These are phyloP conservation scores for Diachasma alloeum DNA, from an alignment of 1,140 invertebrate genomes.

Conservation along the genomic window DNA sequence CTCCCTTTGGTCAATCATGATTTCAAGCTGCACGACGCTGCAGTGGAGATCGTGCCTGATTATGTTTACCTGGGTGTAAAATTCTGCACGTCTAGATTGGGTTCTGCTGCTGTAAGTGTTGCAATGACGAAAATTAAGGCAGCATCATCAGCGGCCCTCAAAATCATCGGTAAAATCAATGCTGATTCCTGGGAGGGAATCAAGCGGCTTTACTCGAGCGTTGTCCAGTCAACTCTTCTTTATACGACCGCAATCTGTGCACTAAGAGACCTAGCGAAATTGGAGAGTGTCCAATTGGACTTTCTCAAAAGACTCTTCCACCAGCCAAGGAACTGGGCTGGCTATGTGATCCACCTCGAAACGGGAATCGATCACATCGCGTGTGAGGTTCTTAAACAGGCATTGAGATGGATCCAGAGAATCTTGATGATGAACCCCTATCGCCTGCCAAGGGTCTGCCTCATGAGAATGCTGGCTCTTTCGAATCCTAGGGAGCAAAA, in stretches of 20 bases:
- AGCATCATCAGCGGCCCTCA: neutral
- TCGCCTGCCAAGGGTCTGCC: slow-evolving; percentile 12
- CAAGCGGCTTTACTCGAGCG: neutral
- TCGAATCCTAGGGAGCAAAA: neutral
- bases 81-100: too few species aligned
- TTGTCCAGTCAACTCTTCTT: neutral
- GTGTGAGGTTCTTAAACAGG: neutral
- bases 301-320: slow-evolving; percentile 10
- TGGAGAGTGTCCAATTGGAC: neutral
- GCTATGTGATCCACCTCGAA: neutral
- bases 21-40: too few species aligned
- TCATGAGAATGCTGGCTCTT: neutral
- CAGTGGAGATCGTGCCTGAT: too few species aligned
- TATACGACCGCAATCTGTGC: neutral
- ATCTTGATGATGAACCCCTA: neutral
- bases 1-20: too few species aligned
- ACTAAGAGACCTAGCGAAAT: neutral
- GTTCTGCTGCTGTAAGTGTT: too few species aligned
- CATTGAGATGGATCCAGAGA: neutral
- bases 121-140: neutral
- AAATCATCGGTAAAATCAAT: neutral
- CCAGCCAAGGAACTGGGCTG: neutral
- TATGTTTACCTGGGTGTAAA: too few species aligned
- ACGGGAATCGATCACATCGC: neutral
- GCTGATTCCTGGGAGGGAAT: neutral